Base-by-base conservation (phyloP, 2,888 invertebrate species). In the Leucoptera coffeella region DNA sequence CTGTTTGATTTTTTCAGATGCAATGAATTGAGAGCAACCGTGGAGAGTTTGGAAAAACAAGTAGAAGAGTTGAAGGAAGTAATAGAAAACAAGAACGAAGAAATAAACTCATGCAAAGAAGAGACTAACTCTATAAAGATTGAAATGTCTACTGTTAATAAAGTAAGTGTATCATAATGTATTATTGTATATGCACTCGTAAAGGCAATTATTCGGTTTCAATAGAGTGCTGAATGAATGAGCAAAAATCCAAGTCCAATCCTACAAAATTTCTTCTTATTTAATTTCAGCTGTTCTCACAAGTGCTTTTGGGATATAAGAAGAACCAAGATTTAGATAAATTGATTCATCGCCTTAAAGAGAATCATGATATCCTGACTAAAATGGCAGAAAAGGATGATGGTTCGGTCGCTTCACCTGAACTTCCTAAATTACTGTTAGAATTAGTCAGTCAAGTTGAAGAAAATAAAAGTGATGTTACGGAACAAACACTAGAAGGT, bases 121-220 rank as follows among this genome's bases (percentile, higher is more conserved):
- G 86, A 88, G 55, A 78, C 80, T 35, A 74, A 77, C 29, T 78
- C 78, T 35, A 59, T 85, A 4, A 79, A 83, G 50, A 80, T 83
- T 32, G 88, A 90, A 72, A 82, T 90, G 75, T 71, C 80, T 9
- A 79, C 85, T 21, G 84, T 90, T 30, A 89, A 90, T 51, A 78
- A 77, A 69, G n/a, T n/a, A n/a, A n/a, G 80, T 80, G n/a, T n/a
- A n/a, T n/a, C n/a, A n/a, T n/a, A n/a, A n/a, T n/a, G n/a, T n/a
- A n/a, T 7, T 9, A 17, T 17, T 17, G 9, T n/a, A n/a, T n/a
- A n/a, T n/a, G n/a, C n/a, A n/a, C n/a, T n/a, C n/a, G n/a, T n/a
- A n/a, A n/a, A n/a, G n/a, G n/a, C n/a, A n/a, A n/a, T n/a, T n/a
- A n/a, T n/a, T n/a, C n/a, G n/a, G n/a, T n/a, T n/a, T n/a, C n/a